Conservation (phyloP, 1,140 invertebrate species). For the Saxidomus purpurata region DNA sequence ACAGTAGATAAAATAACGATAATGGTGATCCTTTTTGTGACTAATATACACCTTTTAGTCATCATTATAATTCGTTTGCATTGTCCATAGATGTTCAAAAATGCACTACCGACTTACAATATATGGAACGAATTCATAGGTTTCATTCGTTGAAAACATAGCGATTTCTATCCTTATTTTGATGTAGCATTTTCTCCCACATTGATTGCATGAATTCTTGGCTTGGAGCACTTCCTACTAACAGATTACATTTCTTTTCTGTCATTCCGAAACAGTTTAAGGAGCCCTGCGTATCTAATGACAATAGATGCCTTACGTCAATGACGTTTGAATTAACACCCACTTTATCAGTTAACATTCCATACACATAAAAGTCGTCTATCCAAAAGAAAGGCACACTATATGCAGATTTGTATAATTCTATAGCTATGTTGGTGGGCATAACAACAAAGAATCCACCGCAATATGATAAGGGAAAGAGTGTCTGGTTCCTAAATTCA, state of each 20-base stretch:
- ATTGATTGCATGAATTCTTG: neutral
- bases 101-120: no score
- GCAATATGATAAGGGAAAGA: neutral
- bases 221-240: neutral
- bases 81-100: no score
- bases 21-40: no score
- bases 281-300: neutral
- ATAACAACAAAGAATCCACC: neutral
- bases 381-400: constrained; percentile 16
- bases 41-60: no score
- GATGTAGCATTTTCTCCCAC: neutral
- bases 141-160: neutral
- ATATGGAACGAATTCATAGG: no score
- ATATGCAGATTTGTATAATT: neutral
- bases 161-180: neutral
- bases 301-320: neutral
- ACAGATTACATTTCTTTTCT: neutral
- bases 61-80: no score
- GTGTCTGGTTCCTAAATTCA: neutral
- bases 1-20: no score
- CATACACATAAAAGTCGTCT: constrained; percentile 22
- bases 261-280: neutral
- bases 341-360: constrained; percentile 11
- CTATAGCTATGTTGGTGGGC: neutral
- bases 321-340: neutral